Conservation (phyloP, 2,888 invertebrate species). For the Perithous albicinctus region DNA sequence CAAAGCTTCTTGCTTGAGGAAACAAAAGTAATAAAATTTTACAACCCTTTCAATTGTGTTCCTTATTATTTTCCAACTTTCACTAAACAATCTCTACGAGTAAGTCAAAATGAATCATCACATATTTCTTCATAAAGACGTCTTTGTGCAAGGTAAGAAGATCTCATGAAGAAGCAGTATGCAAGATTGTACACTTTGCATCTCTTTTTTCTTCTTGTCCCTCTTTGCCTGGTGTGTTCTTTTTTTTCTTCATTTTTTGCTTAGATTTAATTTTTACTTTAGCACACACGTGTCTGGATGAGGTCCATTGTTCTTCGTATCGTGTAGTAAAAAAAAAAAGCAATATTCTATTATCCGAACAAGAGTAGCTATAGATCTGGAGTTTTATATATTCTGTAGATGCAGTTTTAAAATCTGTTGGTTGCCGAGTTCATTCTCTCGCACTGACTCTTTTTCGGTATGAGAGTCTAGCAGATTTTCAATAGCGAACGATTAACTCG, state of each 20-base stretch:
- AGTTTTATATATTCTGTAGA: neutral
- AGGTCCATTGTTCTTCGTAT: constrained; percentile 38
- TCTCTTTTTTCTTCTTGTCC: neutral
- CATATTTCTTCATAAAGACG: too few species aligned
- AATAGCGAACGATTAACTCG: constrained; percentile 77
- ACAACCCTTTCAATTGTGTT: too few species aligned
- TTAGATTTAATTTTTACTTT: neutral
- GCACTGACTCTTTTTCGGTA: neutral
- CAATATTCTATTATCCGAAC: constrained; percentile 52
- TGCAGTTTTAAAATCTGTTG: constrained; percentile 23
- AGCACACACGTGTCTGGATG: neutral
- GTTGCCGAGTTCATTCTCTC: neutral
- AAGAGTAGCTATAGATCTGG: neutral
- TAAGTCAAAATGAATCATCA: too few species aligned
- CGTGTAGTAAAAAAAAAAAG: constrained; percentile 1
- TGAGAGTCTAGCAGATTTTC: constrained; percentile 49
- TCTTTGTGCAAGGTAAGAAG: too few species aligned
- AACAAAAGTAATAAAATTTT: too few species aligned
- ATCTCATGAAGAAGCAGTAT: too few species aligned
- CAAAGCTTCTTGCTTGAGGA: too few species aligned
- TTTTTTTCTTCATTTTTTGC: constrained; percentile 15
- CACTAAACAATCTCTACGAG: too few species aligned
- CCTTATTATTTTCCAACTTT: too few species aligned
- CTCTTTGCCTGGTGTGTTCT: neutral
- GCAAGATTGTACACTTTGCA: neutral